Conservation (phyloP, 92 coral and sea anemone genomes). For the Phenganax stokvisi region DNA sequence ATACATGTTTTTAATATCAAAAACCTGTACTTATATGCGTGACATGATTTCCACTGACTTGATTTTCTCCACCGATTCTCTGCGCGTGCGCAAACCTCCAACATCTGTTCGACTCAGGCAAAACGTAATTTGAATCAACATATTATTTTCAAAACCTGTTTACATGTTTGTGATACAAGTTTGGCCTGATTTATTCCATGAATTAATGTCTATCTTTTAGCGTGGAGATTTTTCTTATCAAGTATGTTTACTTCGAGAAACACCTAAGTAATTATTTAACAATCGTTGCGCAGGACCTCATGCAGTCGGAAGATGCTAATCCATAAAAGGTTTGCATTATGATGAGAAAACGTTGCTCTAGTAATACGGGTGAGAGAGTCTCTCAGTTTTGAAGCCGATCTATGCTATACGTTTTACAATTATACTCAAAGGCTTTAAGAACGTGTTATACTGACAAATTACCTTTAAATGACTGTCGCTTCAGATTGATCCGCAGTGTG, state of each 20-base stretch:
- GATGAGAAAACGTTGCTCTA: no score
- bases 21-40: conserved; percentile 1
- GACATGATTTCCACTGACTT: background rate
- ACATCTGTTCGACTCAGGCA: conserved; percentile 6
- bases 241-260: background rate
- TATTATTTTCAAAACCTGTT: conserved; percentile 10
- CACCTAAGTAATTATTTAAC: background rate
- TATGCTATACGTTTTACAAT: no score
- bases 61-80: background rate
- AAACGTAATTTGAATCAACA: background rate
- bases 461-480: no score
- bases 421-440: no score
- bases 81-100: conserved; percentile 18
- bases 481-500: no score
- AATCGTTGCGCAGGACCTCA: background rate
- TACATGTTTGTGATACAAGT: background rate
- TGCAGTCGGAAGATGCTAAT: no score
- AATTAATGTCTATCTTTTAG: no score
- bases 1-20: conserved; percentile 13
- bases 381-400: no score
- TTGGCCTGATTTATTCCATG: background rate
- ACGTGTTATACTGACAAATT: no score
- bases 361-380: no score
- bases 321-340: no score
- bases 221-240: no score